phyloP scores from a whole-genome alignment of 1,140 invertebrate species.

The Mylabris phalerata region DNA sequence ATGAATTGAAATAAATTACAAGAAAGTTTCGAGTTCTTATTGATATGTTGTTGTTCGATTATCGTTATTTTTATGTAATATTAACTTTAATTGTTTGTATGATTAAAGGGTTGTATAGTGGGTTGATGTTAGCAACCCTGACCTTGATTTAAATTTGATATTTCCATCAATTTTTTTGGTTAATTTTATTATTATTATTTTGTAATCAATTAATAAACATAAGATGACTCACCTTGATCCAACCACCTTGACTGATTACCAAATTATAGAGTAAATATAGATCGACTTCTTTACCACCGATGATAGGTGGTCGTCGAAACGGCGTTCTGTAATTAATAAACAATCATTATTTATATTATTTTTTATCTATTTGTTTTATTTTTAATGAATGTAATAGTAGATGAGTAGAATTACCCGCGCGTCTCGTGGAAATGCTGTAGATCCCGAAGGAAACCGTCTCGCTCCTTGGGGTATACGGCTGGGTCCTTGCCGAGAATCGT shows the following conservation, averaged over 20 bases:
- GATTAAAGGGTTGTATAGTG: too few relatives aligned
- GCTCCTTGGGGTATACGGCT: conserved; percentile 61
- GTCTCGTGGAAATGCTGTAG: conserved; percentile 67
- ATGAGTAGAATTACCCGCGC: conserved; percentile 56
- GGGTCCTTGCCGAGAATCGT: conserved; percentile 65
- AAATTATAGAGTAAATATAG: conserved; percentile 83
- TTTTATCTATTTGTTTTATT: neutral
- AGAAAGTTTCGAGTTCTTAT: too few relatives aligned
- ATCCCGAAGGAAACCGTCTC: conserved; percentile 62
- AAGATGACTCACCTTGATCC: conserved; percentile 71
- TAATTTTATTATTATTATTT: neutral
- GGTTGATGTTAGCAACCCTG: conserved; percentile 23
- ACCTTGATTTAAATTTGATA: conserved; percentile 19
- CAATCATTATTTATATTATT: neutral
- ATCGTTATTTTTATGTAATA: too few relatives aligned
- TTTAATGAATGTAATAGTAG: neutral
- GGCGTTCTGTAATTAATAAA: conserved; percentile 57
- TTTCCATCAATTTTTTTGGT: neutral
- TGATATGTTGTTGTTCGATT: too few relatives aligned
- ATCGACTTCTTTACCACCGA: conserved; percentile 85
- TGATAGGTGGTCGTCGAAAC: conserved; percentile 66
- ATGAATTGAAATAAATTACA: too few relatives aligned
- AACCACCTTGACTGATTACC: conserved; percentile 85
- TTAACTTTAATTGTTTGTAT: too few relatives aligned
- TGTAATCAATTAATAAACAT: neutral